Base-by-base conservation (phyloP, 2,797 vertebrate genomes). In the Alcedo atthis region DNA sequence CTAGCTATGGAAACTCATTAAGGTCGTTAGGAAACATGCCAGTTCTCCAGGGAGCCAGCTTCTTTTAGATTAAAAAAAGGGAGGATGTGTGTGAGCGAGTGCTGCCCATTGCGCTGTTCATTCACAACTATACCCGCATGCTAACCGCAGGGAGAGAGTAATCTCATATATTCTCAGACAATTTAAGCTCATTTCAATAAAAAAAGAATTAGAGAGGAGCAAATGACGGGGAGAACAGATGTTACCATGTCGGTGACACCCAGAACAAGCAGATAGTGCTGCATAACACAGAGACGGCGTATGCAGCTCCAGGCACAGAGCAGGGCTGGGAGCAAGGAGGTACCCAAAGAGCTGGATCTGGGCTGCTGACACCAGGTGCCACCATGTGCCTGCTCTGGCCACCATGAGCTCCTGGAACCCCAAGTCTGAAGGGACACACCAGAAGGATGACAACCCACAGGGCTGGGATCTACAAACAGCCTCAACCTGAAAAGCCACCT, bases 151-250 rank as follows among this genome's bases (percentile, higher is more conserved):
- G 92, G 82, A 94, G 42, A 70, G 32, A 54, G 76, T 26, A 49
- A 89, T 73, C 82, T 85, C 66, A 95, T 92, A 64, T 9, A 74
- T 93, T 84, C 96, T 69, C 93, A 81, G 51, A 71, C 85, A 64
- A 89, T 84, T 95, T 81, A 68, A 84, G 81, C 66, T 93, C 90
- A 89, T 96, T 97, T 93, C 94, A 94, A 88, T 95, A 73, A 75
- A 84, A 92, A 53, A 88, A 75, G 54, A 95, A 95, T 77, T 67
- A 94, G 89, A 46, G 1, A 19, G 81, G 80, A 80, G 46, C 55
- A 48, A 92, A 68, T 7, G 59, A 61, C 67, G 61, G 59, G 42
- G 70, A 84, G 77, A 95, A 78, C 43, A 59, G 86, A 59, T 86
- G 89, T 45, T 24, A 6, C 24, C 4, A 32, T 9, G 5, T 11